Conservation (phyloP, 2,113 vertebrate genomes). For the Merops nubicus region DNA sequence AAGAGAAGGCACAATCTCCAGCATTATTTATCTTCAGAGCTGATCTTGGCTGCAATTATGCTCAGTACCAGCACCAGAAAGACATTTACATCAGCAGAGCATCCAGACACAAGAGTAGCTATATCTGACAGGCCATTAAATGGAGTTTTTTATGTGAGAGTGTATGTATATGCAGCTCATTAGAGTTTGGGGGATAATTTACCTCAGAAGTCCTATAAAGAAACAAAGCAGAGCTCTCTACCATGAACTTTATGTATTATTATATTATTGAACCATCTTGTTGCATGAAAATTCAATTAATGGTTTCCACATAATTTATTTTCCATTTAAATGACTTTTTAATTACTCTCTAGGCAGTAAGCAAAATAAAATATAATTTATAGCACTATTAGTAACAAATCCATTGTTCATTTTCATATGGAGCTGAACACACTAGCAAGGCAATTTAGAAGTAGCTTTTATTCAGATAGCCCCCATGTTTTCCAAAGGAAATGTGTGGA, state of each 20-base stretch:
- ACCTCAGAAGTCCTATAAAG: not conserved
- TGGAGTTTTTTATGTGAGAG: not conserved
- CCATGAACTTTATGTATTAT: not conserved
- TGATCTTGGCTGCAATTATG: not conserved
- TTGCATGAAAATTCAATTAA: slow-evolving; percentile 47
- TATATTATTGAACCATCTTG: slow-evolving; percentile 8
- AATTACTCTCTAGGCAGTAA: slow-evolving; percentile 35
- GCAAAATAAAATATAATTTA: slow-evolving; percentile 55
- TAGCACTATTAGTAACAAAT: slow-evolving; percentile 1
- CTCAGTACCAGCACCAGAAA: not conserved
- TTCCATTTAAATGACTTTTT: slow-evolving; percentile 53
- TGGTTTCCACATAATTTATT: slow-evolving; percentile 53
- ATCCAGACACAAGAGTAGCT: not conserved
- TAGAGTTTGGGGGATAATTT: not conserved
- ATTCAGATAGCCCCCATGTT: not conserved
- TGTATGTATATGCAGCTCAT: not conserved
- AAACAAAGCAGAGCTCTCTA: slow-evolving; percentile 4
- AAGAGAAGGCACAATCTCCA: not conserved
- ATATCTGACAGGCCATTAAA: not conserved
- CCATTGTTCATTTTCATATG: slow-evolving; percentile 17
- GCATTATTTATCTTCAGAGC: not conserved
- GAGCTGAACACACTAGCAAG: not conserved
- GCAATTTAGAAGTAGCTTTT: not conserved
- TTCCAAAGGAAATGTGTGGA: not conserved
- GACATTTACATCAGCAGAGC: not conserved